Evolutionary conservation across 2,888 invertebrate genomes (phyloP), one percentile per base, ranked within the genome.

Genomic region (Cremastinae sp.): DNA sequence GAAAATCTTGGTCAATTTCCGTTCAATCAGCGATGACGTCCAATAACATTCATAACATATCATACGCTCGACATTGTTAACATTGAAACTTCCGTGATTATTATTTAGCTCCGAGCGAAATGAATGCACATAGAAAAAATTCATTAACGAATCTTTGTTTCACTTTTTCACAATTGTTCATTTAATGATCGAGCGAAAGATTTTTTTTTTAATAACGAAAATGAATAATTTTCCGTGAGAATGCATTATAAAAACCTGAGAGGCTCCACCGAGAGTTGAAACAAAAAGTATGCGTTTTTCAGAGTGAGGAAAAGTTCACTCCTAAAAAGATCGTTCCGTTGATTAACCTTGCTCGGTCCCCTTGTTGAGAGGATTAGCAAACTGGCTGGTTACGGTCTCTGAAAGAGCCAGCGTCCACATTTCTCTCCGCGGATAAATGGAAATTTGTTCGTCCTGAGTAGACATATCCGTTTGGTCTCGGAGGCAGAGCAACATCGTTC

Each of bases 311-410:
- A n/a, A 18, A 56, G 45, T 56, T 14, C 16, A 9, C 18, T 62
- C 37, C 49, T 66, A 37, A 56, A 66, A 66, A 55, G 66, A 66
- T 66, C 55, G 28, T 45, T 37, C 56, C 66, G 66, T 53, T 66
- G 66, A 66, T 66, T 66, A 66, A 66, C 66, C 66, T 66, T 56
- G 66, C 56, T 66, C 66, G 56, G 28, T 14, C 39, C 45, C 18
- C 66, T 18, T 45, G 55, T 56, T 45, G 35, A 35, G 55, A 35
- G 66, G 53, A 53, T 66, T 53, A 65, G 53, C 28, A 2, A 41
- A 53, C 65, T 35, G 18, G 41, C 56, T 66, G 45, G 28, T 35
- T 18, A 55, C 66, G 12, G 12, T 20, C 14, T n/a, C 14, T n/a
- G 45, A 3, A 56, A 56, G 45, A 39, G 20, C n/a, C 39, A 20